Evolutionary conservation across 2,888 invertebrate species (phyloP).

Genomic region (Meiosimyza platycephala): DNA sequence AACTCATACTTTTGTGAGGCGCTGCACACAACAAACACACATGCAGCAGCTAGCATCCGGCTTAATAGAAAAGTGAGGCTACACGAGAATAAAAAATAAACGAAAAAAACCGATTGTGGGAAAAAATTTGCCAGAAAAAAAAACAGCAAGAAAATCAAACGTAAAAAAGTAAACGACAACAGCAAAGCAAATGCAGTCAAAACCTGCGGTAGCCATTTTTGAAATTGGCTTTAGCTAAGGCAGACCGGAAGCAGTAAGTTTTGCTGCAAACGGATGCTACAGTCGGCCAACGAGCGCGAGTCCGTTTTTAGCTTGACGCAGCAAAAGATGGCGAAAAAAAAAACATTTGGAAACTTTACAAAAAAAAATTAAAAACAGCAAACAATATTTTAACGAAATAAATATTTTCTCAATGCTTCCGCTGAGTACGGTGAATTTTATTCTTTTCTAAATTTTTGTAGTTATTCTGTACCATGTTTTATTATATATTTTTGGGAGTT

Average conservation of each 20-base stretch:
- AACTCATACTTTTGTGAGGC: constrained; percentile 10
- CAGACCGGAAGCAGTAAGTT: constrained; percentile 34
- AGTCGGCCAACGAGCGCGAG: neutral
- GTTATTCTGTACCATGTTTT: too few relatives aligned
- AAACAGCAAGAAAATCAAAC: too few relatives aligned
- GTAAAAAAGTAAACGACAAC: too few relatives aligned
- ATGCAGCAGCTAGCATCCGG: too few relatives aligned
- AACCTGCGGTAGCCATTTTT: constrained; percentile 27
- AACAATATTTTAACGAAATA: constrained; percentile 5
- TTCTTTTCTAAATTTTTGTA: neutral
- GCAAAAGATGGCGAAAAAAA: too few relatives aligned
- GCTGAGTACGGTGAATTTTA: constrained; percentile 10
- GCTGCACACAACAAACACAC: neutral
- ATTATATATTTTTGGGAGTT: too few relatives aligned
- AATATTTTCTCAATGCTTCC: constrained; percentile 20
- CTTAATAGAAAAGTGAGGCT: neutral
- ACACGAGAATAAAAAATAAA: neutral
- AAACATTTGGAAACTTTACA: too few relatives aligned
- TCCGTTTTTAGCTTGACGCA: constrained; percentile 16
- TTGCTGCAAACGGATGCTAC: constrained; percentile 7
- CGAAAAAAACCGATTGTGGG: too few relatives aligned
- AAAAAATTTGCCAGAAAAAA: too few relatives aligned
- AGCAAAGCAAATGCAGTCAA: too few relatives aligned
- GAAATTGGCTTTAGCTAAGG: constrained; percentile 17
- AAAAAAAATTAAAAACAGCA: too few relatives aligned